Base-by-base conservation (phyloP, 2,888 invertebrate genomes). In the Dasysyrphus albostriatus region DNA sequence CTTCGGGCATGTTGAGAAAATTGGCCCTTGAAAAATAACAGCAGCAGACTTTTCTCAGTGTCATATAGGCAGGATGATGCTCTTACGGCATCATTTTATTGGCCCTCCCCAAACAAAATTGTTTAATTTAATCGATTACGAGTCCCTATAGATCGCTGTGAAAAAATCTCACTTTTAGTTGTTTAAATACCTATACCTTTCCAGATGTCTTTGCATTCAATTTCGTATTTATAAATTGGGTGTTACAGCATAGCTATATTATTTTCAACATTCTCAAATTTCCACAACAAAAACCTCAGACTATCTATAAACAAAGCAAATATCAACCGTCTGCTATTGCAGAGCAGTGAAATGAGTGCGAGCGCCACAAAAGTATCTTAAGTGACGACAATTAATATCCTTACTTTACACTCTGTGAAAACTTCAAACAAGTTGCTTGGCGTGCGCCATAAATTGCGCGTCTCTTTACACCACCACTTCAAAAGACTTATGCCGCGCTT, bases 361-460 rank as follows among this genome's bases (percentile, higher is more conserved):
- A 76, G 77, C 69, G 82, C 73, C 85, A 85, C 85, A 85, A 85
- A 85, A 82, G 82, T 81, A 82, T 82, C 63, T 74, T 63, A 85
- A 85, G 85, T 85, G 85, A 82, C 39, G 82, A 85, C 85, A 85
- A 82, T 85, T 82, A 85, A 85, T 85, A 82, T 82, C 74, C 69
- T 34, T 72, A 56, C 56, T 67, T 44, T 69, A 32, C 61, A 61
- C 72, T 32, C 37, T 58, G 72, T 49, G 65, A 47, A 76, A 77
- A 85, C 85, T 77, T 85, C 85, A 85, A 85, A 85, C 82, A 85
- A 85, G 82, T 85, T 69, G 72, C 82, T 67, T 70, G 85, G 85
- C 82, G 82, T 82, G 82, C 81, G 82, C 82, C 74, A 85, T 85
- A 85, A 85, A 85, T 85, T 85, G 81, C 82, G 69, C 84, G 75